A percentile compares a stretch with the other conserved stretches of the same genome.
These are phyloP conservation scores for Eupeodes latifasciatus DNA, from an alignment of 2,888 invertebrate species.

Conservation along the genomic window DNA sequence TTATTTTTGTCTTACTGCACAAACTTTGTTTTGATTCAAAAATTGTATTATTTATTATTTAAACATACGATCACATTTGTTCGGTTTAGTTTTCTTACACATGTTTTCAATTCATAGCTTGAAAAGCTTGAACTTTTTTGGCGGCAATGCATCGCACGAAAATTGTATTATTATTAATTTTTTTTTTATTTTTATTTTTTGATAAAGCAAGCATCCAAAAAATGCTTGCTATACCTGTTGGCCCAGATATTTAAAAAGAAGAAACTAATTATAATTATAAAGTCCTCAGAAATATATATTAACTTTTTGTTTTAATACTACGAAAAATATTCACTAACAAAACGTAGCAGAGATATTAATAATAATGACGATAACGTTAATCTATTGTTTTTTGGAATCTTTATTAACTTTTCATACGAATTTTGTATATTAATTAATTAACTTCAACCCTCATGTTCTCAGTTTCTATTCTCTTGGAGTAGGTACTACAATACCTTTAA, in stretches of 20 bases:
- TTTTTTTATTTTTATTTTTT: neutral
- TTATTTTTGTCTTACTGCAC: neutral
- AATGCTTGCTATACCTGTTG: conserved; percentile 7
- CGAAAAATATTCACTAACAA: conserved; percentile 16
- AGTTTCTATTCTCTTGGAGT: neutral
- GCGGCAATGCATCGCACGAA: conserved; percentile 34
- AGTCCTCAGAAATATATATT: conserved; percentile 19
- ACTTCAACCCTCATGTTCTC: neutral
- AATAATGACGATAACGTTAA: conserved; percentile 39
- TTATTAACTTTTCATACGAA: neutral
- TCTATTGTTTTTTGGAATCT: conserved; percentile 1
- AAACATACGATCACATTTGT: neutral
- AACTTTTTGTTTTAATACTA: neutral
- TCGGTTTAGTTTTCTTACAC: neutral
- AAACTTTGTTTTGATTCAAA: neutral
- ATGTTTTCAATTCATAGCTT: neutral
- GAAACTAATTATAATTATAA: neutral
- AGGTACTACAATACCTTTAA: neutral
- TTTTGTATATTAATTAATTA: conserved; percentile 29
- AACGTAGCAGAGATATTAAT: conserved; percentile 32
- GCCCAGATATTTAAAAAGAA: conserved; percentile 19
- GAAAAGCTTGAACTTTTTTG: conserved; percentile 38
- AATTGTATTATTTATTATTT: neutral
- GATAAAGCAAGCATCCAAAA: neutral
- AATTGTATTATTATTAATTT: neutral